Conservation (phyloP, 2,113 vertebrate genomes). For the Callionymus lyra region DNA sequence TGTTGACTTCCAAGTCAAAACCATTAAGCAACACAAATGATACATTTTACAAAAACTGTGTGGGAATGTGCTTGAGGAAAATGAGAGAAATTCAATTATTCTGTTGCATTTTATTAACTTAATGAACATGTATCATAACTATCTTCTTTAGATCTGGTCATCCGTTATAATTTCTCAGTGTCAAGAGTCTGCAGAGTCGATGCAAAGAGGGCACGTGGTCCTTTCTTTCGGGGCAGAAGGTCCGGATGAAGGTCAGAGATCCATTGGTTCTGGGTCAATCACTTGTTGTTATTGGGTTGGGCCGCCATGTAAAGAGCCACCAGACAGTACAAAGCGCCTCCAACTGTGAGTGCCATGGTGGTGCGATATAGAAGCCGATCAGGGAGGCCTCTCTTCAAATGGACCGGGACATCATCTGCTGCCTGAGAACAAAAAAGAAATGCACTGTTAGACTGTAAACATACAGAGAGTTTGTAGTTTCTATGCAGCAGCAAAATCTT, state of each 20-base stretch:
- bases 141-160: no score
- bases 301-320: constrained; percentile 85
- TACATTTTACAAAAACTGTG: no score
- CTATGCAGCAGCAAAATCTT: no score
- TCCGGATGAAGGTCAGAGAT: no score
- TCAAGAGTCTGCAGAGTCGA: no score
- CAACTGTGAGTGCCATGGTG: constrained; percentile 90
- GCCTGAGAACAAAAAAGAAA: constrained; percentile 48
- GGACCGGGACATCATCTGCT: constrained; percentile 76
- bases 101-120: no score
- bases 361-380: constrained; percentile 90
- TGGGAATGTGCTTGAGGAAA: no score
- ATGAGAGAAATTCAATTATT: no score
- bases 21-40: no score
- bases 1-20: no score
- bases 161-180: constrained; percentile 5
- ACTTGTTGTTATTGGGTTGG: constrained; percentile 64
- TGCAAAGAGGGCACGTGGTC: no score
- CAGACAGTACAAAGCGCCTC: constrained; percentile 85
- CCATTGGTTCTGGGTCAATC: constrained; percentile 9
- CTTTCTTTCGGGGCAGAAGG: no score
- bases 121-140: constrained; percentile 6
- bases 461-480: not conserved
- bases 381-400: constrained; percentile 81
- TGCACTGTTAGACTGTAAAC: not conserved